Conservation (phyloP, 2,888 invertebrate genomes). For the Mesopsocus fuscifrons region DNA sequence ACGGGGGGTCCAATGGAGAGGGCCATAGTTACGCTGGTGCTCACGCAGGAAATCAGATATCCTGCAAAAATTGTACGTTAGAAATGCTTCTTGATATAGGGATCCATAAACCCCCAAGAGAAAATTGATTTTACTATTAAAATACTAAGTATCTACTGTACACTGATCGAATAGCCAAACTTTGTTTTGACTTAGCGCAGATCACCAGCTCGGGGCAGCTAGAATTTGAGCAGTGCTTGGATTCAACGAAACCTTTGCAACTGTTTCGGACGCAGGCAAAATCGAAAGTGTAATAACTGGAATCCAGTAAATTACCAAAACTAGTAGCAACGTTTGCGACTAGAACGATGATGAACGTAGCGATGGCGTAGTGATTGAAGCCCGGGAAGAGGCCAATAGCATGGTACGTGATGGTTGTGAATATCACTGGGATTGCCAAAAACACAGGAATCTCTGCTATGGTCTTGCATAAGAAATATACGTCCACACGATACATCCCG, state of each 20-base stretch:
- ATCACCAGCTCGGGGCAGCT: too few relatives aligned
- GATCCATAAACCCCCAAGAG: too few relatives aligned
- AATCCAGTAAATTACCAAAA: conserved; percentile 36
- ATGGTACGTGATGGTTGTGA: conserved; percentile 68
- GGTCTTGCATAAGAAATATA: conserved; percentile 82
- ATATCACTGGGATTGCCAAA: conserved; percentile 60
- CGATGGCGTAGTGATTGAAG: conserved; percentile 47
- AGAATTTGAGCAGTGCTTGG: too few relatives aligned
- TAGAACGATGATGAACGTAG: conserved; percentile 54
- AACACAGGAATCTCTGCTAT: conserved; percentile 78
- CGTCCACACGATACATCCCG: conserved; percentile 78
- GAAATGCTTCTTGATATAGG: neutral
- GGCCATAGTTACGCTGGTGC: conserved; percentile 69
- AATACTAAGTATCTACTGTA: too few relatives aligned
- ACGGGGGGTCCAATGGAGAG: conserved; percentile 79
- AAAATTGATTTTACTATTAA: too few relatives aligned
- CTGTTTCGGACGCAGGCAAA: too few relatives aligned
- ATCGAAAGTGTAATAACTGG: too few relatives aligned
- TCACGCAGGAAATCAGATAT: conserved; percentile 76
- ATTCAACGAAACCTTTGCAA: too few relatives aligned
- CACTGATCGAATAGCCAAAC: too few relatives aligned
- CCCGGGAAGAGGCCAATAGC: conserved; percentile 67
- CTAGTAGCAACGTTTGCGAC: conserved; percentile 78
- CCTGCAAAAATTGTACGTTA: conserved; percentile 34
- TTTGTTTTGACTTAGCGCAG: too few relatives aligned